A percentile compares a stretch with the other conserved stretches of the same genome.
Evolutionary conservation across 2,113 vertebrate genomes (phyloP).

Genomic region (Anguilla rostrata): DNA sequence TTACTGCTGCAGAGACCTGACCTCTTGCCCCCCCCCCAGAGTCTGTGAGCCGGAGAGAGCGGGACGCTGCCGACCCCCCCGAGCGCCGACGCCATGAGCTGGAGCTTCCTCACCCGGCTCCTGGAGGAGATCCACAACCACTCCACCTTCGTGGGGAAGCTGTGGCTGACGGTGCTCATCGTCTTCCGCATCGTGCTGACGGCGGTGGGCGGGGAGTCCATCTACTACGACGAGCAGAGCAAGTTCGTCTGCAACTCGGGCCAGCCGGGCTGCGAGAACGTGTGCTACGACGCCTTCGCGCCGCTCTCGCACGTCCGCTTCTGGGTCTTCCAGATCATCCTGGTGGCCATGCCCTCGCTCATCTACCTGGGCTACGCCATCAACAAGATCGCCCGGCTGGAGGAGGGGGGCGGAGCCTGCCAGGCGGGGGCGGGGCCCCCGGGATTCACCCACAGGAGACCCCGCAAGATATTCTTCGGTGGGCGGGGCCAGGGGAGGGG

Average conservation of each 20-base stretch:
- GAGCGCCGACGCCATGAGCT: slow-evolving; percentile 90
- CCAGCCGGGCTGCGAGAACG: slow-evolving; percentile 95
- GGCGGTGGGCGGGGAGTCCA: slow-evolving; percentile 94
- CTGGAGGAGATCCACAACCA: slow-evolving; percentile 99
- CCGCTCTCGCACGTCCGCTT: slow-evolving; percentile 94
- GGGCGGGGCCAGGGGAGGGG: slow-evolving; percentile 82
- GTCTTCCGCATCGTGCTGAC: slow-evolving; percentile 97
- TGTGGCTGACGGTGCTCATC: slow-evolving; percentile 95
- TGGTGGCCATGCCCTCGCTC: slow-evolving; percentile 89
- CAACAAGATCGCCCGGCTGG: slow-evolving; percentile 89
- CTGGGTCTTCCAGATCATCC: slow-evolving; percentile 98
- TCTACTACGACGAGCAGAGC: slow-evolving; percentile 97
- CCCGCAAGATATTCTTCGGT: slow-evolving; percentile 78
- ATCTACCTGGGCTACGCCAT: slow-evolving; percentile 94
- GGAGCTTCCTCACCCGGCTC: slow-evolving; percentile 98
- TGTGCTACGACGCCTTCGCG: slow-evolving; percentile 95
- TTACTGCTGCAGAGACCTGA: neutral
- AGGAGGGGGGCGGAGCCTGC: slow-evolving; percentile 73
- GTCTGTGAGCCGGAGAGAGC: slow-evolving; percentile 74
- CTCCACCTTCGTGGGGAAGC: slow-evolving; percentile 97
- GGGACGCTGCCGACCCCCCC: slow-evolving; percentile 75
- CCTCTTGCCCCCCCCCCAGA: slow-evolving; percentile 48
- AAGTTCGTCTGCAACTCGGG: slow-evolving; percentile 98
- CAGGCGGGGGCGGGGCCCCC: slow-evolving; percentile 49
- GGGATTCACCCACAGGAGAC: slow-evolving; percentile 73